Evolutionary conservation across 2,797 vertebrate genomes (phyloP), one percentile per base, ranked within the genome.

Genomic region (Gastrophryne carolinensis): DNA sequence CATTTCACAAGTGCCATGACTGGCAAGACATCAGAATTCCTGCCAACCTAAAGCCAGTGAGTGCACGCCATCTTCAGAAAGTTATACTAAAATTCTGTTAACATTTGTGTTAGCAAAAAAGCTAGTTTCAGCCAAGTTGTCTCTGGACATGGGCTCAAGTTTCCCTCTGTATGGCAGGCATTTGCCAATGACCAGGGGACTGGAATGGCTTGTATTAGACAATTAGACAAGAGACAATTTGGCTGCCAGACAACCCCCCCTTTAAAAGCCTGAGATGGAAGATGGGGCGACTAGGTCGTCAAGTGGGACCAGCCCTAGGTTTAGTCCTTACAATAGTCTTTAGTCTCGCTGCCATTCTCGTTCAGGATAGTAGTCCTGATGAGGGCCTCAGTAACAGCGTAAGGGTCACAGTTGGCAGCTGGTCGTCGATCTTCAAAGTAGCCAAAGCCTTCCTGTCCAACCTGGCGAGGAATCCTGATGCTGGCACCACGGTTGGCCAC

Each of bases 361-460:
- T 86, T 83, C 54, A 92, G 83, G 68, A 95, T 69, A 2, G 91
- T 92, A 0, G 95, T 96, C 73, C 58, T 67, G 32, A 87, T 82
- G 0, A 97, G 91, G 79, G 86, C 87, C 64, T 78, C 75, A 0
- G 89, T 95, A 63, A 96, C 95, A 0, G 84, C 41, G 1, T 97
- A 96, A 0, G 95, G 95, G 83, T 97, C 93, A 0, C 95, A 97
- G 88, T 96, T 97, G 41, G 94, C 92, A 0, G 95, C 82, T 0
- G 95, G 95, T 3, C 94, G 88, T 12, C 95, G 91, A 80, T 97
- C 95, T 83, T 96, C 95, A 0, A 96, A 94, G 89, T 96, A 96
- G 3, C 95, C 95, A 0, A 1, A 85, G 52, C 83, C 86, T 0
- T 94, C 90, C 13, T 90, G 86, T 53, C 81, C 90, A 0, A 95